These are phyloP conservation scores for Allobates femoralis DNA, from an alignment of 2,797 vertebrate genomes.

Conservation along the genomic window DNA sequence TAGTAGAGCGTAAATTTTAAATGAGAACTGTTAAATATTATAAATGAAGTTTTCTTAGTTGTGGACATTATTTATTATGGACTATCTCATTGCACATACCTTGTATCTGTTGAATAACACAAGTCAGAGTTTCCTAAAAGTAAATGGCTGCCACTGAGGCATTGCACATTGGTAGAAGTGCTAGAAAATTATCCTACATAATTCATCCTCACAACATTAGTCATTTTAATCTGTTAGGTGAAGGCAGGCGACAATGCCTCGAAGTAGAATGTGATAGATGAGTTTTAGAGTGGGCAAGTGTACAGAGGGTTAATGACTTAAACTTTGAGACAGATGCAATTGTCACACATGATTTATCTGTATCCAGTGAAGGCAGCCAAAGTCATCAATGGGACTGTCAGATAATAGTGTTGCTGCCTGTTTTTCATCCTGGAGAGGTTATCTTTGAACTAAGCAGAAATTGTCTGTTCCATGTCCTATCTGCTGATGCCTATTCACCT, in stretches of 20 bases:
- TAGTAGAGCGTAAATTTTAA: neutral
- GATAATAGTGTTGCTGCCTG: constrained; percentile 41
- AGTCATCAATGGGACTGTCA: constrained; percentile 59
- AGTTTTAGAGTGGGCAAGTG: constrained; percentile 21
- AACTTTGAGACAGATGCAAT: constrained; percentile 55
- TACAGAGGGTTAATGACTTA: constrained; percentile 56
- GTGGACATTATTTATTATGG: neutral
- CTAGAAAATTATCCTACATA: neutral
- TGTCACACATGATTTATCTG: constrained; percentile 61
- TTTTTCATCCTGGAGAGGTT: constrained; percentile 47
- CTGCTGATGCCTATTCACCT: constrained; percentile 46
- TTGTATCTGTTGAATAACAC: neutral
- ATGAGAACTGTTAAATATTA: neutral
- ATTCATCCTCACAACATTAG: neutral
- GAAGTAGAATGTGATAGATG: constrained; percentile 8
- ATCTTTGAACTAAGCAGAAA: constrained; percentile 41
- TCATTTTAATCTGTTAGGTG: constrained; percentile 12
- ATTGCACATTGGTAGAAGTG: neutral
- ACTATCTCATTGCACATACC: no score
- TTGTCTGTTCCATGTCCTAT: constrained; percentile 42
- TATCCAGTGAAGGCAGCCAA: constrained; percentile 47
- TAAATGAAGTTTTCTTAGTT: neutral
- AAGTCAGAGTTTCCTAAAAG: neutral
- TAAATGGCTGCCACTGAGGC: neutral
- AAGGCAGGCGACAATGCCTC: neutral